Base-by-base conservation (phyloP, 2,113 vertebrate species). In the Embiotoca jacksoni region DNA sequence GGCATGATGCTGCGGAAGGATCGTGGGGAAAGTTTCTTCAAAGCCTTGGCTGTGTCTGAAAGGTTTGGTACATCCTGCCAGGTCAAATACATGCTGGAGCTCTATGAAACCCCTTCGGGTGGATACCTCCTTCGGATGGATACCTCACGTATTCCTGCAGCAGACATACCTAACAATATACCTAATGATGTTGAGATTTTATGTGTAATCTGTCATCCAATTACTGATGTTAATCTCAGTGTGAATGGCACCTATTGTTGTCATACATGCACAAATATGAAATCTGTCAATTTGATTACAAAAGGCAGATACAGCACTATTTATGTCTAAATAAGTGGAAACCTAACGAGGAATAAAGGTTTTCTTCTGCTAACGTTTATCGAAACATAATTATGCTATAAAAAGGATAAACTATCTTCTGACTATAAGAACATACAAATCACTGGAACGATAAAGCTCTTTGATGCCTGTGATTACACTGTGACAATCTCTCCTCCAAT, bases 21-120 rank as follows among this genome's bases (percentile, higher is more conserved):
- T 56, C 56, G 74, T 69, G 23, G 66, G 65, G 61, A 59, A 81
- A 80, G 78, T 86, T 83, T 75, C 63, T 78, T 81, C 49, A 68
- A 89, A 88, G 79, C 72, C 66, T 36, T 9, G 61, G 75, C 79
- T 50, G 67, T 73, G 68, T 84, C 75, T 80, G 90, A 85, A 82
- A 86, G 82, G 59, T 77, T 75, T 74, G 60, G 36, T 65, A 57
- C 83, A 84, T 54, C 71, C 90, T 91, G 90, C 89, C 91, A 91
- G 85, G 85, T 90, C 84, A 86, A 69, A 91, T 90, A 80, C 60
- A 66, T 75, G 77, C 78, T 72, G 46, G 50, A 75, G 77, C 75
- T 79, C 75, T 13, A 47, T 72, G 60, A 83, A 77, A 78, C 77
- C 86, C 88, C 82, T 55, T 32, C 23, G 30, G 85, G 75, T 32